Evolutionary conservation across 2,797 vertebrate species (phyloP).

Genomic region (Xenopus petersii): DNA sequence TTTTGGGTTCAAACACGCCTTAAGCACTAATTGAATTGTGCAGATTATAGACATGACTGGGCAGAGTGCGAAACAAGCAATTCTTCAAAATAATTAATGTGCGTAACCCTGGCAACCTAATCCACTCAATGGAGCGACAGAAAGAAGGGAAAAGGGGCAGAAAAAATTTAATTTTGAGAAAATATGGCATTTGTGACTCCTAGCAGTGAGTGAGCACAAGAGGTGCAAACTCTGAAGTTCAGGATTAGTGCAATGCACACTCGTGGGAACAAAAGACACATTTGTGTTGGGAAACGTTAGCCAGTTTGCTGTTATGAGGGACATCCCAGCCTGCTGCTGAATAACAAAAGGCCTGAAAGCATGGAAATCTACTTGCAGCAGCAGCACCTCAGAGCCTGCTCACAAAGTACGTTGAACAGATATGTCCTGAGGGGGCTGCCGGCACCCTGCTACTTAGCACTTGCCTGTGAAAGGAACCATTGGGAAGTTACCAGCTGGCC

Average conservation of each 20-base stretch:
- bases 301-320: conserved; percentile 13
- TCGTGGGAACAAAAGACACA: conserved; percentile 27
- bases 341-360: conserved; percentile 41
- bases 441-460: conserved; percentile 43
- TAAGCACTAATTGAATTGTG: conserved; percentile 19
- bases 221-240: neutral
- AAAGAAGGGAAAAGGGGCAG: neutral
- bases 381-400: neutral
- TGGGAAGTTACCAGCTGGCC: conserved; percentile 40
- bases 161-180: too few species aligned
- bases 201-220: too few species aligned
- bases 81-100: conserved; percentile 46
- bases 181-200: too few species aligned
- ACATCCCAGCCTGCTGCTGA: conserved; percentile 22
- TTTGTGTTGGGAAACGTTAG: conserved; percentile 22
- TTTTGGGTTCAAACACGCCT: neutral
- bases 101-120: conserved; percentile 35
- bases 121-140: conserved; percentile 17
- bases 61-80: conserved; percentile 3
- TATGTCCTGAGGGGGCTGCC: neutral
- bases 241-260: neutral
- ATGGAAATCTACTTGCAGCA: conserved; percentile 25
- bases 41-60: conserved; percentile 23
- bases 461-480: conserved; percentile 21
- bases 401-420: conserved; percentile 19